Evolutionary conservation across 2,113 vertebrate genomes (phyloP).

Genomic region (Lepus europaeus): DNA sequence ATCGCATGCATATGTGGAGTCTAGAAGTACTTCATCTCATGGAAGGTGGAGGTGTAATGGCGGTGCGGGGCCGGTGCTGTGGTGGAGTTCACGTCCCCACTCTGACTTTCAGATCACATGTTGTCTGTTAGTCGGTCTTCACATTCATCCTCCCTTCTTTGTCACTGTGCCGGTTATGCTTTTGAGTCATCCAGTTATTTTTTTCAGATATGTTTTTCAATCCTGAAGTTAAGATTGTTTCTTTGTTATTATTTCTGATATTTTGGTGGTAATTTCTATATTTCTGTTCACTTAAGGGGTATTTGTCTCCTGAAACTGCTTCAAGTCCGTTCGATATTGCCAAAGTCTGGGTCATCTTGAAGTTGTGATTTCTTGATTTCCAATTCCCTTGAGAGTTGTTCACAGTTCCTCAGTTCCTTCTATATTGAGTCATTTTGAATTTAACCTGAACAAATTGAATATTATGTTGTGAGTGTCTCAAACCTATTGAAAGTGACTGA

Average conservation of each 20-base stretch:
- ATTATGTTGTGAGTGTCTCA: background rate
- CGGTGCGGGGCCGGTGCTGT: too few species aligned
- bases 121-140: background rate
- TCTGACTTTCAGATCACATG: background rate
- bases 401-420: background rate
- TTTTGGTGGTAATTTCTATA: background rate
- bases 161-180: background rate
- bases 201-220: conserved; percentile 1
- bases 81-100: background rate
- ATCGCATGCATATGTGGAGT: too few species aligned
- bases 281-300: background rate
- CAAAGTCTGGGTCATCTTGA: background rate
- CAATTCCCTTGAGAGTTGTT: background rate
- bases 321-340: background rate
- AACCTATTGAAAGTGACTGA: background rate
- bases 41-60: too few species aligned
- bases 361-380: background rate
- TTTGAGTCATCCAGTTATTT: background rate
- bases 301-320: background rate
- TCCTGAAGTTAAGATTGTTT: conserved; percentile 6
- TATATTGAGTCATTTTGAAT: background rate
- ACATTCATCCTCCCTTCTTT: background rate
- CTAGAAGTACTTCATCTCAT: too few species aligned
- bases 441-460: background rate
- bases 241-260: conserved; percentile 18